These are phyloP conservation scores for Lacerta bilineata DNA, from an alignment of 2,797 vertebrate species.

Conservation along the genomic window DNA sequence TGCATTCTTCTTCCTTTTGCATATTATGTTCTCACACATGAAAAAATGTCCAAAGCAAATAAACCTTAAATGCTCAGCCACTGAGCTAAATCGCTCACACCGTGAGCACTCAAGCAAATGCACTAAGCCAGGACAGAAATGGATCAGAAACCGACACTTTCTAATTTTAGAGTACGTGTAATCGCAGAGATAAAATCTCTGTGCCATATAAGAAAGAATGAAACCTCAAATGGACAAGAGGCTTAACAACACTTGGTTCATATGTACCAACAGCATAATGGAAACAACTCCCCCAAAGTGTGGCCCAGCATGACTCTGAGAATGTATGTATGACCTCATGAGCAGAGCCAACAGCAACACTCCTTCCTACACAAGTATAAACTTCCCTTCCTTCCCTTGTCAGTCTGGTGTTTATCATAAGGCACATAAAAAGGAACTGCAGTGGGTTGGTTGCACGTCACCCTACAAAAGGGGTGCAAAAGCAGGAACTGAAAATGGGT, in stretches of 20 bases:
- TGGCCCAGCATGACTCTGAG: not conserved
- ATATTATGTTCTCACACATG: constrained; percentile 47
- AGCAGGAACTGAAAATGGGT: not conserved
- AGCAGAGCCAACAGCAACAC: not conserved
- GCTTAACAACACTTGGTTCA: not conserved
- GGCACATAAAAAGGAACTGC: not conserved
- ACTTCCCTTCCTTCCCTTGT: not conserved
- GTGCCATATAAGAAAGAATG: not conserved
- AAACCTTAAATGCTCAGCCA: constrained; percentile 39
- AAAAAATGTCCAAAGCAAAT: constrained; percentile 47
- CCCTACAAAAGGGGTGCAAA: not conserved
- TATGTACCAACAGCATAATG: not conserved
- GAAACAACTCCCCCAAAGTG: not conserved
- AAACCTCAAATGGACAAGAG: not conserved
- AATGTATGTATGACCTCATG: not conserved
- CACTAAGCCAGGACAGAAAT: constrained; percentile 33
- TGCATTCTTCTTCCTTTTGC: constrained; percentile 28
- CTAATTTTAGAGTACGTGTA: not conserved
- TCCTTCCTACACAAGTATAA: not conserved
- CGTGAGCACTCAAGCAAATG: constrained; percentile 1
- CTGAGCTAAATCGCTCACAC: constrained; percentile 33
- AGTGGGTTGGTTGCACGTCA: not conserved
- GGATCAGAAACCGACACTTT: not conserved
- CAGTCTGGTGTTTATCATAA: not conserved
- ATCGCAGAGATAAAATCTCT: not conserved